phyloP scores from a whole-genome alignment of 2,888 invertebrate genomes.

The Agapostemon virescens region DNA sequence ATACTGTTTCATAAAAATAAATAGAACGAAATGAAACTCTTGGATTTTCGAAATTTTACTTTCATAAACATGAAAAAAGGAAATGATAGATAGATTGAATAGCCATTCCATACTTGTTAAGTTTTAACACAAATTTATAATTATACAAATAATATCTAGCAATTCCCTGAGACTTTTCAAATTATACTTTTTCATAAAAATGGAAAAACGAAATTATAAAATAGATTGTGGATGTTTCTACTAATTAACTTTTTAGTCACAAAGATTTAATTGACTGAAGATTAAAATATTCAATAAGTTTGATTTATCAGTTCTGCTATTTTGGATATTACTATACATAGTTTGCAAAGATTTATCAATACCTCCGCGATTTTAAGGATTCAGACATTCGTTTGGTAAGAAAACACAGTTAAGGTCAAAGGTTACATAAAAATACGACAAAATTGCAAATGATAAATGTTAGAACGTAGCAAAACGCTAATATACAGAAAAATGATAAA shows the following conservation, averaged over 20 bases:
- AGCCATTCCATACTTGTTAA: no score
- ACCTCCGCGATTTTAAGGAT: background rate
- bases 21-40: no score
- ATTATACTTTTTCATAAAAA: no score
- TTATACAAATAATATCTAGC: no score
- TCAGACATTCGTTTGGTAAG: background rate
- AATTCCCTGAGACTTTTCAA: no score
- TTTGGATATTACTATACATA: background rate
- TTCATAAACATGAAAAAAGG: no score
- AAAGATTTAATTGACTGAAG: background rate
- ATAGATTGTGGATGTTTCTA: background rate
- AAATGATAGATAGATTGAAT: background rate
- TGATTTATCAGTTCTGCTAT: background rate
- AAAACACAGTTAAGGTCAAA: background rate
- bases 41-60: no score
- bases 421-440: background rate
- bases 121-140: no score
- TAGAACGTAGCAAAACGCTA: background rate
- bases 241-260: background rate
- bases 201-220: background rate
- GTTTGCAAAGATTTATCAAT: background rate
- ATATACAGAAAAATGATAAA: background rate
- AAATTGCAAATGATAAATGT: background rate
- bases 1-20: background rate
- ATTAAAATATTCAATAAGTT: background rate